These are phyloP conservation scores for Pyrocoelia pectoralis DNA, from an alignment of 2,888 invertebrate genomes.

Conservation along the genomic window DNA sequence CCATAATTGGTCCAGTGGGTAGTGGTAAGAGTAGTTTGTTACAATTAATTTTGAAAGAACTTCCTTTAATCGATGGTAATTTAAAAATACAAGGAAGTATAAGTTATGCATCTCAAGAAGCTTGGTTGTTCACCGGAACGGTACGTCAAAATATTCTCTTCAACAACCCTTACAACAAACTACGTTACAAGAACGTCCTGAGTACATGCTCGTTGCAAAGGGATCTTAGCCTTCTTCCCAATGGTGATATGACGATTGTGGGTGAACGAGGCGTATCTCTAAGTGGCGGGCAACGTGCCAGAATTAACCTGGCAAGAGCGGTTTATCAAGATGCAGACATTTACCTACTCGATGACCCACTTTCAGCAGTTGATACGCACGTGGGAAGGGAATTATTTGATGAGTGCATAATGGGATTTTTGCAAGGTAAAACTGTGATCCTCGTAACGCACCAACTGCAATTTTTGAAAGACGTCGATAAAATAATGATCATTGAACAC, in stretches of 20 bases:
- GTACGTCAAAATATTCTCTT: conserved; percentile 94
- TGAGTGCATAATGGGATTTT: conserved; percentile 67
- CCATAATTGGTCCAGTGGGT: conserved; percentile 73
- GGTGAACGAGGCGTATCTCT: conserved; percentile 79
- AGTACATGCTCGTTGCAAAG: conserved; percentile 72
- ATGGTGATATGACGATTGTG: conserved; percentile 79
- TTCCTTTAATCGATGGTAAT: conserved; percentile 72
- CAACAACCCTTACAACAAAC: conserved; percentile 74
- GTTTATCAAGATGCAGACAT: conserved; percentile 77
- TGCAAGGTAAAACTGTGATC: conserved; percentile 75
- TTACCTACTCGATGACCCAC: conserved; percentile 77
- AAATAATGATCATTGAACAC: conserved; percentile 65
- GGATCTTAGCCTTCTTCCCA: conserved; percentile 75
- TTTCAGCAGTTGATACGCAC: conserved; percentile 77
- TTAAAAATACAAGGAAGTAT: conserved; percentile 74
- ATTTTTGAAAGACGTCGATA: conserved; percentile 68
- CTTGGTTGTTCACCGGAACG: conserved; percentile 85
- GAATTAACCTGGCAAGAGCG: conserved; percentile 70
- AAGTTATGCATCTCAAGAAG: conserved; percentile 85
- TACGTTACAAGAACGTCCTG: conserved; percentile 70
- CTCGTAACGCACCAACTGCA: conserved; percentile 88
- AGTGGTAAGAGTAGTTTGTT: conserved; percentile 69
- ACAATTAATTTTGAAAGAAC: conserved; percentile 64
- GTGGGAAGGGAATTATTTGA: conserved; percentile 72
- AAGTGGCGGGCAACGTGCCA: conserved; percentile 79